Conservation (phyloP, 2,113 vertebrate species). For the Ancistrus triradiatus region DNA sequence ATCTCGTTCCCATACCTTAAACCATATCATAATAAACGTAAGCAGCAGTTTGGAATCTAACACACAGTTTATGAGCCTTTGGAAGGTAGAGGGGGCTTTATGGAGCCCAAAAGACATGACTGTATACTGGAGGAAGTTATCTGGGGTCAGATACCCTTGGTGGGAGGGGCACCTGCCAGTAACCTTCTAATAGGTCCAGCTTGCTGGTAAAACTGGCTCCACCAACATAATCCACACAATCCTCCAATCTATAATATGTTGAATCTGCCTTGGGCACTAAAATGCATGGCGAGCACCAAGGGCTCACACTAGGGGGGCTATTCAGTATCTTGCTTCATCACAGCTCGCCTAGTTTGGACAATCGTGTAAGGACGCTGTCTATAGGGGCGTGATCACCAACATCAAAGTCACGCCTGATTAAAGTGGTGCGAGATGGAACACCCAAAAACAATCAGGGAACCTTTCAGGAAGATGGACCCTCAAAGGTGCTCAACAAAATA, state of each 20-base stretch:
- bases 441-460: neutral
- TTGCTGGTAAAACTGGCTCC: neutral
- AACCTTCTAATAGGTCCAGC: constrained; percentile 10
- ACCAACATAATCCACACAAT: neutral
- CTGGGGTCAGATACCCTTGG: neutral
- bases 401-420: neutral
- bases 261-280: too few species aligned
- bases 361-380: too few species aligned
- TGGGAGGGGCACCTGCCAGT: constrained; percentile 16
- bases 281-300: too few species aligned
- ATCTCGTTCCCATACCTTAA: too few species aligned
- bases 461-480: too few species aligned
- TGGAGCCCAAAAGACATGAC: neutral
- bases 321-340: neutral
- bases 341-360: neutral
- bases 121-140: neutral
- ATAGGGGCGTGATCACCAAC: too few species aligned
- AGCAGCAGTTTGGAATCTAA: too few species aligned
- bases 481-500: too few species aligned
- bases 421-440: neutral
- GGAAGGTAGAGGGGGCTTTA: too few species aligned
- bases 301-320: neutral
- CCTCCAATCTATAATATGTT: neutral
- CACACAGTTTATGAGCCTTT: too few species aligned
- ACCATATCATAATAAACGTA: too few species aligned